These are phyloP conservation scores for Anagrus nilaparvatae DNA, from an alignment of 1,140 invertebrate genomes.

Conservation along the genomic window DNA sequence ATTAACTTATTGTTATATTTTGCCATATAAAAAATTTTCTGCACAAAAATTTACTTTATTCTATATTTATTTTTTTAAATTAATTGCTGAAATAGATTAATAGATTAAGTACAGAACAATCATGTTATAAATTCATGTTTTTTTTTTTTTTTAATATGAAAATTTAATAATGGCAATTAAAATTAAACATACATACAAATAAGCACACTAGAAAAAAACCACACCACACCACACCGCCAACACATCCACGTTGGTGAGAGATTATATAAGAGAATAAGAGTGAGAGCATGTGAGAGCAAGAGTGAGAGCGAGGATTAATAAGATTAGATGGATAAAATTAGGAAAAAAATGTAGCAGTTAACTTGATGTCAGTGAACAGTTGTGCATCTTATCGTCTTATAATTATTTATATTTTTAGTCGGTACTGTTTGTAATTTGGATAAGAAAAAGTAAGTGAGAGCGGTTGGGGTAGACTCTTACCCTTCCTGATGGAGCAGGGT, in stretches of 20 bases:
- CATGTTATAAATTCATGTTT: conserved; percentile 24
- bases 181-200: conserved; percentile 23
- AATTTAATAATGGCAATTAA: conserved; percentile 13
- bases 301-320: conserved; percentile 33
- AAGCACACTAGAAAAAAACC: conserved; percentile 23
- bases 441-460: conserved; percentile 29
- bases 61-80: too few relatives aligned
- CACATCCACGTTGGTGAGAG: conserved; percentile 42
- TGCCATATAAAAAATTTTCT: too few relatives aligned
- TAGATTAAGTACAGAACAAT: conserved; percentile 25
- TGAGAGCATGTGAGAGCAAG: conserved; percentile 1
- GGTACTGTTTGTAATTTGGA: conserved; percentile 11
- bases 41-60: too few relatives aligned
- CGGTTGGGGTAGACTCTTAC: conserved; percentile 44
- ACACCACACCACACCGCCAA: conserved; percentile 45
- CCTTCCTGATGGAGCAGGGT: conserved; percentile 45
- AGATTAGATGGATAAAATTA: conserved; percentile 33
- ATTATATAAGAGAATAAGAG: conserved; percentile 15
- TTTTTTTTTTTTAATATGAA: conserved; percentile 18
- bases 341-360: too few relatives aligned
- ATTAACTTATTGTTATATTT: too few relatives aligned
- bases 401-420: conserved; percentile 1
- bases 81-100: too few relatives aligned
- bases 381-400: not conserved
- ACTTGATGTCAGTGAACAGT: not conserved